Conservation (phyloP, 2,797 vertebrate genomes). For the Decapterus maruadsi region DNA sequence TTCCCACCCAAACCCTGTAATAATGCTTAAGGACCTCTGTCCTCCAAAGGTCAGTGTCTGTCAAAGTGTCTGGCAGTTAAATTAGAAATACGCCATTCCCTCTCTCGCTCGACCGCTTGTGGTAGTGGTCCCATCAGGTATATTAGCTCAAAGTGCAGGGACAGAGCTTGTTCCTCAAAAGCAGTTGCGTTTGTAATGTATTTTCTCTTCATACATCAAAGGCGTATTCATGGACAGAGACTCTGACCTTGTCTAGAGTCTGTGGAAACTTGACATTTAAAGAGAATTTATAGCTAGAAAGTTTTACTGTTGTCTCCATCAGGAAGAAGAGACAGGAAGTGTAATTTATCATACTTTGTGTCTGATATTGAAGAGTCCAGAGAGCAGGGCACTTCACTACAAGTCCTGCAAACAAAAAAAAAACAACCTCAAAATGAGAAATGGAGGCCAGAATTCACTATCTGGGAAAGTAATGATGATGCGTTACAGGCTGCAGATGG, state of each 20-base stretch:
- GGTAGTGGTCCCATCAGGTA: slow-evolving; percentile 68
- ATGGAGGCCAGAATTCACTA: slow-evolving; percentile 50
- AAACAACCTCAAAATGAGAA: slow-evolving; percentile 46
- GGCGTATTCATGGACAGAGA: slow-evolving; percentile 49
- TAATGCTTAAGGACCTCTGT: slow-evolving; percentile 72
- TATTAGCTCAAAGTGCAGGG: slow-evolving; percentile 65
- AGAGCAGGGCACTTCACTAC: slow-evolving; percentile 27
- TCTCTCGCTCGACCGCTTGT: slow-evolving; percentile 58
- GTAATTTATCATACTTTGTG: slow-evolving; percentile 63
- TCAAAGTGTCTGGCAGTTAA: slow-evolving; percentile 77
- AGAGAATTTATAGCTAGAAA: slow-evolving; percentile 63
- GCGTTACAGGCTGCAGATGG: slow-evolving; percentile 35
- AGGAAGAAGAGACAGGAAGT: slow-evolving; percentile 40
- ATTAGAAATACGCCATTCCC: slow-evolving; percentile 74
- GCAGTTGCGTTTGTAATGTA: slow-evolving; percentile 57
- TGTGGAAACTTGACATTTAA: slow-evolving; percentile 50
- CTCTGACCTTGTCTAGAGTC: slow-evolving; percentile 66
- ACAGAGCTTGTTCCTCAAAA: slow-evolving; percentile 59
- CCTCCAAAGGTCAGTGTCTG: slow-evolving; percentile 73
- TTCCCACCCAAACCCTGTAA: slow-evolving; percentile 67
- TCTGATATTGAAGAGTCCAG: slow-evolving; percentile 48
- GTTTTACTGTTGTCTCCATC: slow-evolving; percentile 57
- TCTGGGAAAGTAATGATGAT: slow-evolving; percentile 62
- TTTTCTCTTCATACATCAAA: slow-evolving; percentile 63
- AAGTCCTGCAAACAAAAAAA: slow-evolving; percentile 24